Conservation (phyloP, 2,797 vertebrate species). For the Anguilla anguilla region DNA sequence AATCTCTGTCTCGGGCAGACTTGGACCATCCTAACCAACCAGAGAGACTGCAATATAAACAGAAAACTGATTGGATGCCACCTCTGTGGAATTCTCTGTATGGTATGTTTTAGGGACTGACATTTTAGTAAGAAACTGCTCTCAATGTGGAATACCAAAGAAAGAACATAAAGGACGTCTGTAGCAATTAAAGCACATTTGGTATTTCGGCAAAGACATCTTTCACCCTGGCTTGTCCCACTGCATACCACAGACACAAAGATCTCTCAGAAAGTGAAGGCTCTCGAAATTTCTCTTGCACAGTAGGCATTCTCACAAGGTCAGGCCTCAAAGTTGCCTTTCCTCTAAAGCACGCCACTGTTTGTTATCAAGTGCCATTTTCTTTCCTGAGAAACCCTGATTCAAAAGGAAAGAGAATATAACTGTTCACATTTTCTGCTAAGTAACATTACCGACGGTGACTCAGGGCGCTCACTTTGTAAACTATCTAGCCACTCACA, state of each 20-base stretch:
- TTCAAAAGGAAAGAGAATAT: background rate
- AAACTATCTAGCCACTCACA: background rate
- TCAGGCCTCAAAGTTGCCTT: constrained; percentile 36
- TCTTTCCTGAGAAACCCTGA: background rate
- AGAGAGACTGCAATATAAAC: constrained; percentile 59
- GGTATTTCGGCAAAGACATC: constrained; percentile 53
- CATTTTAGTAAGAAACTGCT: constrained; percentile 39
- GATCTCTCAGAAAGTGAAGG: constrained; percentile 56
- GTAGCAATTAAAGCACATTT: constrained; percentile 42
- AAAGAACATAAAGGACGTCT: constrained; percentile 48
- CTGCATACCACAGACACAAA: constrained; percentile 67
- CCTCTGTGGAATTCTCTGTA: constrained; percentile 61
- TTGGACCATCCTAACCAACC: constrained; percentile 36
- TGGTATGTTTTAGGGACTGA: constrained; percentile 54
- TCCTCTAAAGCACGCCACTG: background rate
- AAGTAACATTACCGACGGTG: background rate
- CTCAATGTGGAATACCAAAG: constrained; percentile 56
- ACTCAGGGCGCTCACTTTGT: background rate
- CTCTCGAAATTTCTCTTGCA: constrained; percentile 44
- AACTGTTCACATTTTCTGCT: background rate
- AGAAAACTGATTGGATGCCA: constrained; percentile 52
- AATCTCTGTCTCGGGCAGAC: constrained; percentile 41
- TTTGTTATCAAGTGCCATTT: background rate
- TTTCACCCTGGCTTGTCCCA: constrained; percentile 59
- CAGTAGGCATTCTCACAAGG: constrained; percentile 51